phyloP scores from a whole-genome alignment of 2,113 vertebrate genomes.

The Mobula hypostoma region DNA sequence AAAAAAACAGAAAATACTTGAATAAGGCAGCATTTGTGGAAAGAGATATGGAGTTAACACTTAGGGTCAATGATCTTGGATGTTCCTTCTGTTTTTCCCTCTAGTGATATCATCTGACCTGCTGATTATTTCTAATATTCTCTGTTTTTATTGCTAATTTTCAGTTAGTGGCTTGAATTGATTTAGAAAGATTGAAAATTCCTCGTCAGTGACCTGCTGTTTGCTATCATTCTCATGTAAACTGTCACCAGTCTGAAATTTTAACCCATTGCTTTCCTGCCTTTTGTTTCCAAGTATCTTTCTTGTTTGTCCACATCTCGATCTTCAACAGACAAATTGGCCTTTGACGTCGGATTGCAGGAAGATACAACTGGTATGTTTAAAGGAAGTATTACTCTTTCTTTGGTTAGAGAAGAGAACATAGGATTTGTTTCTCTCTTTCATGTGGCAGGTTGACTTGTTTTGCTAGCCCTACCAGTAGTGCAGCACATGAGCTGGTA shows the following conservation, averaged over 20 bases:
- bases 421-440: not conserved
- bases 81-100: too few species aligned
- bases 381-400: not conserved
- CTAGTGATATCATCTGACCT: too few species aligned
- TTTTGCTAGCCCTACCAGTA: not conserved
- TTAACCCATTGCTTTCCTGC: conserved; percentile 11
- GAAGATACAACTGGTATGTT: conserved; percentile 77
- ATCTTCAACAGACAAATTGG: conserved; percentile 90
- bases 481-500: too few species aligned
- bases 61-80: too few species aligned
- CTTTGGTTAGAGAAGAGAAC: not conserved
- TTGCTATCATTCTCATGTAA: not conserved
- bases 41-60: too few species aligned
- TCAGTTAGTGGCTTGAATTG: not conserved
- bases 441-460: not conserved
- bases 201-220: not conserved
- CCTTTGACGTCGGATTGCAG: conserved; percentile 91
- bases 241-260: not conserved
- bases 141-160: too few species aligned
- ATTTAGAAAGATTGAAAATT: not conserved
- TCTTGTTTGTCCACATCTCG: conserved; percentile 89
- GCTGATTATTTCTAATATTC: too few species aligned
- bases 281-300: conserved; percentile 66
- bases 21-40: too few species aligned
- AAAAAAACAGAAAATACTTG: too few species aligned